Base-by-base conservation (phyloP, 2,113 vertebrate genomes). In the Lasiurus borealis region DNA sequence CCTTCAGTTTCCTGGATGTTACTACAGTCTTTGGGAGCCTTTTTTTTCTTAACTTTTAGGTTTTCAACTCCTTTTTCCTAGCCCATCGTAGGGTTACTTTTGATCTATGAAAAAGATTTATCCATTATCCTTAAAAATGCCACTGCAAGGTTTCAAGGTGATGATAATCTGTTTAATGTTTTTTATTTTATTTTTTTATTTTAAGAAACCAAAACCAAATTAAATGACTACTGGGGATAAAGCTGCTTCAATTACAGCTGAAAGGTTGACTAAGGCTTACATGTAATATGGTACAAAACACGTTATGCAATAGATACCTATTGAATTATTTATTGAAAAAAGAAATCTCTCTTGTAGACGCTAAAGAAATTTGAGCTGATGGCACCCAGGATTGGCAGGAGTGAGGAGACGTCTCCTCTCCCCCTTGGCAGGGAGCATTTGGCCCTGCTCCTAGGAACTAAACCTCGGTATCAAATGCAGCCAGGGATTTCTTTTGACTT, bases 121-220 rank as follows among this genome's bases (percentile, higher is more conserved):
- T 48, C 66, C 7, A 46, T 46, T 31, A 76, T 3, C 21, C 27
- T 59, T 48, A 46, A 90, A 66, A 85, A 52, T 50, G 12, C 66
- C 75, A 44, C 12, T 80, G 6, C 23, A 44, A 25, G 21, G 71
- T 48, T 80, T 5, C 25, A 50, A 27, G n/a, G 48, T 40, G 64
- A 77, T 57, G 80, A 54, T n/a, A 83, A 88, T 80, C 40, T 76
- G 25, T 64, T 78, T 40, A 68, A 29, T 5, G 21, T 25, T 46
- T 44, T 81, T 25, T 80, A n/a, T n/a, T n/a, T n/a, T n/a, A n/a
- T 77, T 19, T 81, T 50, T 4, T 7, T 46, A 8, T 48, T 50
- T 81, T 75, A 52, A 89, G 77, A 93, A 95, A 95, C 50, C 36
- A 25, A 89, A 87, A 50, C 64, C 71, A 84, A 90, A 78, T 64